phyloP scores from a whole-genome alignment of 2,888 invertebrate genomes.

The Altica lythri region DNA sequence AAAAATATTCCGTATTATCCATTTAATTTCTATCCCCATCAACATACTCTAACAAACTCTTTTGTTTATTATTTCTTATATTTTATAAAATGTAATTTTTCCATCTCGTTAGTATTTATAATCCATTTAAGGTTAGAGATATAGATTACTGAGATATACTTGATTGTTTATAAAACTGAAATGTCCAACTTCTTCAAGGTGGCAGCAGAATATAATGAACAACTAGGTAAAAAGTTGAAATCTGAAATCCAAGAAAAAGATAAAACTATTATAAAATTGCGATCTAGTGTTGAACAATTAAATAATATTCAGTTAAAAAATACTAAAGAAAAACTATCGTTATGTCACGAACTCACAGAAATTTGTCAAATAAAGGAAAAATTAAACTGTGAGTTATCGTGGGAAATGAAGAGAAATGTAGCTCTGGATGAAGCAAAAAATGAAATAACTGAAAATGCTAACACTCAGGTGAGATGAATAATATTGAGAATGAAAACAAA shows the following conservation, averaged over 20 bases:
- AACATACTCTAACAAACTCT: no score
- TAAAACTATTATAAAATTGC: slow-evolving; percentile 47
- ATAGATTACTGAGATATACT: no score
- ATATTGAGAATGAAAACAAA: no score
- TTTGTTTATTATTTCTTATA: no score
- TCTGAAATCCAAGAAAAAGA: slow-evolving; percentile 49
- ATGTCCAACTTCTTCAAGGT: slow-evolving; percentile 45
- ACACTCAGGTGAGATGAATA: slow-evolving; percentile 40
- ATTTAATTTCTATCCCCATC: no score
- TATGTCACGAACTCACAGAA: slow-evolving; percentile 52
- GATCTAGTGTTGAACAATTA: slow-evolving; percentile 48
- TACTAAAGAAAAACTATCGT: slow-evolving; percentile 51
- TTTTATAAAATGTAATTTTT: no score
- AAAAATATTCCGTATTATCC: no score
- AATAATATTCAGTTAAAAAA: slow-evolving; percentile 49
- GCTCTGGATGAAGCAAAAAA: slow-evolving; percentile 47
- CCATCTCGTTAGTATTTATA: no score
- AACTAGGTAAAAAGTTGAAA: slow-evolving; percentile 51
- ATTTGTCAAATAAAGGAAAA: slow-evolving; percentile 49
- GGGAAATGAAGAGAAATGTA: slow-evolving; percentile 47
- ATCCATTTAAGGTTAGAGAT: no score
- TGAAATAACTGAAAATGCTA: slow-evolving; percentile 43
- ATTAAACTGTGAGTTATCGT: slow-evolving; percentile 45
- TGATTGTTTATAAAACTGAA: no score
- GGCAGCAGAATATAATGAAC: slow-evolving; percentile 53